Conservation (phyloP, 2,113 vertebrate genomes). For the Mesitornis unicolor region DNA sequence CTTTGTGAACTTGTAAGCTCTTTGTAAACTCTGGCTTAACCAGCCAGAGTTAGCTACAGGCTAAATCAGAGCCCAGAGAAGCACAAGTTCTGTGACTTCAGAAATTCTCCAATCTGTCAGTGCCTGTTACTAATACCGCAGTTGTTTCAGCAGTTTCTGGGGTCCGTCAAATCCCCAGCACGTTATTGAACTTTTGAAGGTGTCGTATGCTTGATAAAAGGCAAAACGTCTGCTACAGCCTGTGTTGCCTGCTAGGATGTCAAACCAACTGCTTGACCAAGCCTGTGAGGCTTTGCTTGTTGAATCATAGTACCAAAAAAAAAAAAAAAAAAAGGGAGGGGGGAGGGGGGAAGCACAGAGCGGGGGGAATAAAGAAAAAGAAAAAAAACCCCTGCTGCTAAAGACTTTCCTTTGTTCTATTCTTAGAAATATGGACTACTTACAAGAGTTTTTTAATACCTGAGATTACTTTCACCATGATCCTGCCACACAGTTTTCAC, state of each 20-base stretch:
- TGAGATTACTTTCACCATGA: background rate
- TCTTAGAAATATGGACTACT: background rate
- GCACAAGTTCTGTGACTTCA: background rate
- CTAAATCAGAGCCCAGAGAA: background rate
- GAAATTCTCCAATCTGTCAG: background rate
- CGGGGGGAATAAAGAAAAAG: too few relatives aligned
- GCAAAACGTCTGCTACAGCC: background rate
- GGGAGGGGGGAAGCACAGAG: too few relatives aligned
- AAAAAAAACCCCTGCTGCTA: accelerated
- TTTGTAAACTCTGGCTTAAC: too few relatives aligned
- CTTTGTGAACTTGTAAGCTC: too few relatives aligned
- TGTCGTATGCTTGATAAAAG: background rate
- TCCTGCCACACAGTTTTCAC: background rate
- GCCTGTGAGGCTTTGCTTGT: background rate
- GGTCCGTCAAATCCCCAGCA: background rate
- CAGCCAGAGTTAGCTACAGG: background rate
- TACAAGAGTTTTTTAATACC: background rate
- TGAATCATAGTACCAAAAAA: background rate
- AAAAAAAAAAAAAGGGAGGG: background rate
- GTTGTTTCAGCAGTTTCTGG: background rate
- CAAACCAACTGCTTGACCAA: background rate
- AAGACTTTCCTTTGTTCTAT: background rate
- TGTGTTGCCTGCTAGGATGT: background rate
- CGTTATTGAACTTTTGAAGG: background rate
- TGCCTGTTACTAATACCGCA: background rate